These are phyloP conservation scores for Acanthoscelides obtectus DNA, from an alignment of 2,888 invertebrate species.

Conservation along the genomic window DNA sequence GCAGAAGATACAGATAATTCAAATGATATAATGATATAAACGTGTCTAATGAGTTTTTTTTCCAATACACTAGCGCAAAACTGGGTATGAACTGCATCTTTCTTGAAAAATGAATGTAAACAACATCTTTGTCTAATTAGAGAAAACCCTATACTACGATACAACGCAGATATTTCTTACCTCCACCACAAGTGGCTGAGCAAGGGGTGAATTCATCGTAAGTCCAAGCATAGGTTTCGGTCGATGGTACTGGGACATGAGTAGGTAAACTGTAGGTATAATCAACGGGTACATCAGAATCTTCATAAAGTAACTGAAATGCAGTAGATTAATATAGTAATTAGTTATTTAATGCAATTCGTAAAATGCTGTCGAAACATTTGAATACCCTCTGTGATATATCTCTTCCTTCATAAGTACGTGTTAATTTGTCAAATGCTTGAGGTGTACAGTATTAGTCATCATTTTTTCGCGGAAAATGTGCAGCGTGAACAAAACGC, in stretches of 20 bases:
- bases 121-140: neutral
- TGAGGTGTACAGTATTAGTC: too few species aligned
- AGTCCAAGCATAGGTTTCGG: conserved; percentile 80
- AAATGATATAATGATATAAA: too few species aligned
- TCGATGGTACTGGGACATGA: conserved; percentile 58
- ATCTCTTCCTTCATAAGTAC: too few species aligned
- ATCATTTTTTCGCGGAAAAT: too few species aligned
- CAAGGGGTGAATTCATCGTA: conserved; percentile 75
- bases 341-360: neutral
- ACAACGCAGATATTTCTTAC: conserved; percentile 45
- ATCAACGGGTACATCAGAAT: conserved; percentile 75
- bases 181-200: conserved; percentile 86
- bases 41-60: too few species aligned
- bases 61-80: neutral
- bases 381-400: too few species aligned
- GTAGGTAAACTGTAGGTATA: conserved; percentile 90
- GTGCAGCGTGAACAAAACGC: too few species aligned
- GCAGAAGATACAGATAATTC: too few species aligned
- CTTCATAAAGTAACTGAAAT: conserved; percentile 73
- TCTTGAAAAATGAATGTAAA: too few species aligned
- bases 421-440: too few species aligned
- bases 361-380: too few species aligned
- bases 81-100: neutral
- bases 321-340: neutral
- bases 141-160: too few species aligned